A percentile compares a stretch with the other conserved stretches of the same genome.
phyloP scores from a whole-genome alignment of 2,797 vertebrate species.

The Anabas testudineus region DNA sequence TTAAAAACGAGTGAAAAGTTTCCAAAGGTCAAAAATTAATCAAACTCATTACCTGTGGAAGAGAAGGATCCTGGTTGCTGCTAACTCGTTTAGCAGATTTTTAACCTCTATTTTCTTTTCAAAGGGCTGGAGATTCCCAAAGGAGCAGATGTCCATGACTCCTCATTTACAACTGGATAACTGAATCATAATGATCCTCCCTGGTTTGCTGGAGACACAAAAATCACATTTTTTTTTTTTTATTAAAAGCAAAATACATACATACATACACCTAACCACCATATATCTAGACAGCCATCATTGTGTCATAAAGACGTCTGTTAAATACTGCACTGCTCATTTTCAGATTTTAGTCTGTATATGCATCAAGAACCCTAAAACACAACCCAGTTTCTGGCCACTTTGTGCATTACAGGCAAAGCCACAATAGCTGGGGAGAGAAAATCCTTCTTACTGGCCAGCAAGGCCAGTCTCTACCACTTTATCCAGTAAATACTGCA shows the following conservation, averaged over 20 bases:
- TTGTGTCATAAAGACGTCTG: background rate
- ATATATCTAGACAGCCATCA: slow-evolving; percentile 8
- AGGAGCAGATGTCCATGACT: slow-evolving; percentile 59
- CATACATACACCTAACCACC: background rate
- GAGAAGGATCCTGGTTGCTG: slow-evolving; percentile 66
- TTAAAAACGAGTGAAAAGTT: slow-evolving; percentile 80
- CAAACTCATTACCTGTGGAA: slow-evolving; percentile 82
- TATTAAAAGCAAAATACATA: slow-evolving; percentile 17
- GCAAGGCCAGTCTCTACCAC: slow-evolving; percentile 62
- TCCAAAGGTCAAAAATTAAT: slow-evolving; percentile 86
- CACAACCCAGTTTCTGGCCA: slow-evolving; percentile 62
- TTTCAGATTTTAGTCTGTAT: slow-evolving; percentile 35
- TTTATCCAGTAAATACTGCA: slow-evolving; percentile 74
- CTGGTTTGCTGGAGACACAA: slow-evolving; percentile 47
- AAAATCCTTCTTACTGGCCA: slow-evolving; percentile 81
- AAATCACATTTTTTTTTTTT: slow-evolving; percentile 41
- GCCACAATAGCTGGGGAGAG: slow-evolving; percentile 69
- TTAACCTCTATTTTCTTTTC: slow-evolving; percentile 78
- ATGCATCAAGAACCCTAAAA: slow-evolving; percentile 37
- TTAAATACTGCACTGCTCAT: slow-evolving; percentile 25
- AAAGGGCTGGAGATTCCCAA: slow-evolving; percentile 69
- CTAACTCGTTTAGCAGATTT: slow-evolving; percentile 76
- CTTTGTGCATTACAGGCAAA: slow-evolving; percentile 59
- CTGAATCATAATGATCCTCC: slow-evolving; percentile 60
- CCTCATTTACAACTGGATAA: slow-evolving; percentile 67